phyloP scores from a whole-genome alignment of 2,888 invertebrate genomes.

The Athalia circularis region DNA sequence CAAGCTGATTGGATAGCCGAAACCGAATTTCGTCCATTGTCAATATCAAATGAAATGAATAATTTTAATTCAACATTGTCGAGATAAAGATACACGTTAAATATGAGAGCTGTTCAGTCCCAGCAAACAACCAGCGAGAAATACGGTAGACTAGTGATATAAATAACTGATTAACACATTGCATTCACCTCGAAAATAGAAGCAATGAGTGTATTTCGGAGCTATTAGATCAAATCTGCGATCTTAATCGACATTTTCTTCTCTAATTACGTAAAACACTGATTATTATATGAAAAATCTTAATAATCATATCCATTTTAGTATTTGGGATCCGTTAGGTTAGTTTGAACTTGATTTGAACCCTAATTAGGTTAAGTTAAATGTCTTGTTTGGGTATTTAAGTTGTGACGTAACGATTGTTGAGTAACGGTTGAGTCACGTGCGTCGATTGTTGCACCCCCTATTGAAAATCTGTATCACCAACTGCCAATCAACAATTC shows the following conservation, averaged over 20 bases:
- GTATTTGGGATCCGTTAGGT: slow-evolving; percentile 5
- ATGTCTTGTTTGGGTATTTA: slow-evolving; percentile 33
- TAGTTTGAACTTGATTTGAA: slow-evolving; percentile 9
- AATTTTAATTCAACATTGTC: slow-evolving; percentile 49
- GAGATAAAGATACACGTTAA: slow-evolving; percentile 44
- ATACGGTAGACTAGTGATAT: slow-evolving; percentile 65
- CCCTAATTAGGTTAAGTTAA: slow-evolving; percentile 35
- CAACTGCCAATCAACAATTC: neutral
- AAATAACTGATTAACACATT: slow-evolving; percentile 72
- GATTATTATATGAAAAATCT: neutral
- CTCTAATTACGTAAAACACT: neutral
- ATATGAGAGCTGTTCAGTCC: slow-evolving; percentile 5
- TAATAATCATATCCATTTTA: slow-evolving; percentile 21
- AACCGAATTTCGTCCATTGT: slow-evolving; percentile 71
- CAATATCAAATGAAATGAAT: slow-evolving; percentile 37
- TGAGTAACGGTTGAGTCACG: slow-evolving; percentile 26
- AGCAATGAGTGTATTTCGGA: slow-evolving; percentile 51
- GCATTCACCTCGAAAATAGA: slow-evolving; percentile 68
- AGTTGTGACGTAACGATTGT: slow-evolving; percentile 21
- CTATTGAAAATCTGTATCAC: slow-evolving; percentile 13
- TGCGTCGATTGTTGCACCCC: slow-evolving; percentile 12
- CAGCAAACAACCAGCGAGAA: slow-evolving; percentile 57
- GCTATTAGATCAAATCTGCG: slow-evolving; percentile 15
- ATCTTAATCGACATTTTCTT: neutral
- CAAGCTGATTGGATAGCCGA: slow-evolving; percentile 67